These are phyloP conservation scores for Sceliomorpha sp. DNA, from an alignment of 2,888 invertebrate genomes.

Conservation along the genomic window DNA sequence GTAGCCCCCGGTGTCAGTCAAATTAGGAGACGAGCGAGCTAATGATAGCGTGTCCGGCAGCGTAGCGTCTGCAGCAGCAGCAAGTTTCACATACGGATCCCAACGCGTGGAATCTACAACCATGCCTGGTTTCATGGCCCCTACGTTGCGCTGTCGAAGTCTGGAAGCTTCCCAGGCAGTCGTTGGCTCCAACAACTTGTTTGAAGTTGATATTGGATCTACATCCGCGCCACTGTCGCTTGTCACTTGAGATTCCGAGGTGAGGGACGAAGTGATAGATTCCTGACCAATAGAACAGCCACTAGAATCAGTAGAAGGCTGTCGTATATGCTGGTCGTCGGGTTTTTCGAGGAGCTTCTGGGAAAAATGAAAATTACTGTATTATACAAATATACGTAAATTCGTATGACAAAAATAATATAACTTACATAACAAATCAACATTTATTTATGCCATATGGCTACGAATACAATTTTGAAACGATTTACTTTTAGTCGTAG, in stretches of 20 bases:
- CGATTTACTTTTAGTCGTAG: no score
- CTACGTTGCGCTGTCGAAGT: slow-evolving; percentile 75
- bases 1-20: slow-evolving; percentile 70
- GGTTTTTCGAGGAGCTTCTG: slow-evolving; percentile 75
- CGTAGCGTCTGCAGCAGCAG: slow-evolving; percentile 66
- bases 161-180: slow-evolving; percentile 74
- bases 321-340: slow-evolving; percentile 75
- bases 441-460: no score
- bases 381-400: no score
- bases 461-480: no score
- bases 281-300: slow-evolving; percentile 83
- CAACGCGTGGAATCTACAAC: slow-evolving; percentile 64
- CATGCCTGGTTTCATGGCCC: slow-evolving; percentile 43
- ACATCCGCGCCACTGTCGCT: slow-evolving; percentile 78
- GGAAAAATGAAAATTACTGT: no score
- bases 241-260: slow-evolving; percentile 82
- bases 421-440: no score
- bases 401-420: no score
- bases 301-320: slow-evolving; percentile 82
- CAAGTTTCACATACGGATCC: slow-evolving; percentile 75
- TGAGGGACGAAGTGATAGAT: slow-evolving; percentile 82
- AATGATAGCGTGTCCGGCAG: slow-evolving; percentile 70
- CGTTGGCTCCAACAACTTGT: slow-evolving; percentile 64
- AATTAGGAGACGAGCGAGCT: slow-evolving; percentile 76
- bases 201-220: slow-evolving; percentile 69